Evolutionary conservation across 2,113 vertebrate genomes (phyloP), one percentile per base, ranked within the genome.

Genomic region (Hylia prasina): DNA sequence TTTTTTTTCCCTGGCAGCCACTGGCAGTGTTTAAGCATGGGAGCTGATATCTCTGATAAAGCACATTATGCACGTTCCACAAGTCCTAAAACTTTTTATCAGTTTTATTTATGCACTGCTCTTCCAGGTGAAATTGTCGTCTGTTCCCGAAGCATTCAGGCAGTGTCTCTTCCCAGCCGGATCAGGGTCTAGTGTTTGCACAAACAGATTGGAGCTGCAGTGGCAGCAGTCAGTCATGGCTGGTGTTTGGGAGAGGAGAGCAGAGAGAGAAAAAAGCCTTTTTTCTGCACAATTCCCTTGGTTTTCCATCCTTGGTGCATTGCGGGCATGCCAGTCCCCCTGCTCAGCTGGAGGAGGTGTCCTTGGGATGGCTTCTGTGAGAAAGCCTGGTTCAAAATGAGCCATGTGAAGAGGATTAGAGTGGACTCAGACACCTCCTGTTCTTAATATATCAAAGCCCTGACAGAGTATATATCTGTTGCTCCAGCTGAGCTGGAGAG

Each of bases 1-100:
- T 96, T 95, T 97, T 96, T 93, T 22, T 1, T 30, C 88, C 45
- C 65, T 92, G 89, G 95, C 82, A 96, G 93, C 79, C 83, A 77
- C 86, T 71, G 72, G 42, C 58, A 81, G 44, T 89, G 92, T 95
- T 97, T 95, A 97, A 97, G 94, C 42, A 71, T 31, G 53, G 82
- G 89, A 65, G 61, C 69, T 6, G 54, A 83, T 96, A 88, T 94
- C 81, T 95, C 68, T 92, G 93, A 97, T 96, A 94, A 91, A 79
- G 82, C 40, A 37, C 68, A 81, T 96, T 96, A 96, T 95, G 90
- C 93, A 95, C 57, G 9, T 82, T 88, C 81, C 58, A 33, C 4
- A 28, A 94, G 77, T 65, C 70, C 60, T 94, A 87, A 86, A 79
- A 95, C 86, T 95, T 93, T 82, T 82, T 66, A 96, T 92, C 31